These are phyloP conservation scores for Sciaenops ocellatus DNA, from an alignment of 2,797 vertebrate species.

Conservation along the genomic window DNA sequence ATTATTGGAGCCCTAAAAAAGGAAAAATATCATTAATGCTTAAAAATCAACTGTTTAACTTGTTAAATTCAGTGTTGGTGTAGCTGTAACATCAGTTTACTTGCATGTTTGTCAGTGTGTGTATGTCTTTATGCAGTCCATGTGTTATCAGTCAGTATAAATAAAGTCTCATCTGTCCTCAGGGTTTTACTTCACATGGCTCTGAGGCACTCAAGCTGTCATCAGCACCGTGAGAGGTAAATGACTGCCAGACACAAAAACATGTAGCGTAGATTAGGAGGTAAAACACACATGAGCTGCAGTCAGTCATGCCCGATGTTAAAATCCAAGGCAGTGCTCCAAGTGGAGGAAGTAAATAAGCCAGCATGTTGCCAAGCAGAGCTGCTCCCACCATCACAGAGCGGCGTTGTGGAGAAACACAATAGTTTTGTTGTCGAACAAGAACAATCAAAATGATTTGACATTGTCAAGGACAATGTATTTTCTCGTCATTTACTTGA, in stretches of 20 bases:
- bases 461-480: slow-evolving; percentile 30
- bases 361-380: not conserved
- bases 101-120: not conserved
- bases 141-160: slow-evolving; percentile 27
- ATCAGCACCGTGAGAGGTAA: slow-evolving; percentile 26
- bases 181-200: slow-evolving; percentile 17
- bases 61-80: not conserved
- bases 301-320: not conserved
- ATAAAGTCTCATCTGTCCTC: slow-evolving; percentile 9
- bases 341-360: slow-evolving; percentile 34
- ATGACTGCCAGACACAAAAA: not conserved
- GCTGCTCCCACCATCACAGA: slow-evolving; percentile 25
- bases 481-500: slow-evolving; percentile 13
- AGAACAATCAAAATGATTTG: slow-evolving; percentile 31
- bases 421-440: slow-evolving; percentile 39
- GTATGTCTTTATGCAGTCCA: not conserved
- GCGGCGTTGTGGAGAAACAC: slow-evolving; percentile 20
- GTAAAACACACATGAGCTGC: slow-evolving; percentile 17
- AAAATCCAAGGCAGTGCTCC: slow-evolving; percentile 18
- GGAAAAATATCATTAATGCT: not conserved
- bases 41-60: not conserved
- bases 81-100: not conserved
- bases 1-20: no score
- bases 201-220: slow-evolving; percentile 28
- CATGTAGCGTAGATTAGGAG: slow-evolving; percentile 16